These are phyloP conservation scores for Hydrozoanthus gracilis DNA, from an alignment of 92 coral and sea anemone genomes.

Conservation along the genomic window DNA sequence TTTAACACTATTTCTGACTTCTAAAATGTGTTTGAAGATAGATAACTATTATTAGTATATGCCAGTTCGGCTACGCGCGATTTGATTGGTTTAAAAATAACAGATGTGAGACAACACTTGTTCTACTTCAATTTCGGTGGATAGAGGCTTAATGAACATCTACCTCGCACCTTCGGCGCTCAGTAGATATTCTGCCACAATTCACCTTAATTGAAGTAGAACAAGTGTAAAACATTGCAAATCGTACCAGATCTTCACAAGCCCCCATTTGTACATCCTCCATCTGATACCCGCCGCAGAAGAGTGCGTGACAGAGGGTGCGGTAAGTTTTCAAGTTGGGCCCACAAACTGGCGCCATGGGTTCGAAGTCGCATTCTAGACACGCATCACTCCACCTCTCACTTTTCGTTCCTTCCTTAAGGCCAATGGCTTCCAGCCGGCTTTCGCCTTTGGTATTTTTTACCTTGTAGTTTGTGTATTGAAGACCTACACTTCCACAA, in stretches of 20 bases:
- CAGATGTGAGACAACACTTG: too few species aligned
- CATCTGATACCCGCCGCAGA: conserved; percentile 78
- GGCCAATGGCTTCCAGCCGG: conserved; percentile 18
- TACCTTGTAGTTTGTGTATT: conserved; percentile 73
- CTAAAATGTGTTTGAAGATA: too few species aligned
- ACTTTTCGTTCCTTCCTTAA: conserved; percentile 47
- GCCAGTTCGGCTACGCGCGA: too few species aligned
- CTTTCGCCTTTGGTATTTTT: conserved; percentile 23
- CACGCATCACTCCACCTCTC: conserved; percentile 78
- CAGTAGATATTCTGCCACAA: too few species aligned
- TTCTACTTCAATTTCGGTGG: too few species aligned
- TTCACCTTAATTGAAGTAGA: neutral
- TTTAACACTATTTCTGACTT: too few species aligned
- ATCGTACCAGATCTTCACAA: conserved; percentile 68
- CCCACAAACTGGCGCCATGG: conserved; percentile 92
- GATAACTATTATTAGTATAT: too few species aligned
- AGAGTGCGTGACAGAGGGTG: conserved; percentile 87
- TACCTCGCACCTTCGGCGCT: too few species aligned
- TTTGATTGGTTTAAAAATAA: too few species aligned
- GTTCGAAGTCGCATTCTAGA: conserved; percentile 92
- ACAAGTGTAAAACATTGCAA: neutral
- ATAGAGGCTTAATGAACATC: too few species aligned
- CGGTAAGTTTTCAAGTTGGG: conserved; percentile 96
- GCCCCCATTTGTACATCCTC: conserved; percentile 72
- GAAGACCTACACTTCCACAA: conserved; percentile 72